Conservation (phyloP, 2,797 vertebrate genomes). For the Staurois parvus region DNA sequence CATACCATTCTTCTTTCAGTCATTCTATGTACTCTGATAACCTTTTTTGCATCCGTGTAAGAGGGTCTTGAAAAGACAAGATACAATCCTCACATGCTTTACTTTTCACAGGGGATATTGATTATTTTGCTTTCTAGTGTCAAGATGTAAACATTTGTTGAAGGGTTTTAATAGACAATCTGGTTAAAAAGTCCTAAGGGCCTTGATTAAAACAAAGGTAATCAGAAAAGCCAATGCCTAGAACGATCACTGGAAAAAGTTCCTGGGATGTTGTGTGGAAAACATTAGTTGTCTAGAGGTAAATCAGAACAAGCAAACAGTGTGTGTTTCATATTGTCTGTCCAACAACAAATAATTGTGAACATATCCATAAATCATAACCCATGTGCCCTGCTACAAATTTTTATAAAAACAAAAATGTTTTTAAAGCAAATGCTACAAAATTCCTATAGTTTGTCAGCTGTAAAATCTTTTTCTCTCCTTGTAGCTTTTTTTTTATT, state of each 20-base stretch:
- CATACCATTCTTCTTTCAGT: constrained; percentile 18
- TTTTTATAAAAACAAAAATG: neutral
- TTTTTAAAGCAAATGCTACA: neutral
- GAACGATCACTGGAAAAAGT: neutral
- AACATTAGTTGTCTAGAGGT: neutral
- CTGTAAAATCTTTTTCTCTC: too few relatives aligned
- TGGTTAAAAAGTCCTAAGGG: constrained; percentile 12
- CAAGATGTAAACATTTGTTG: neutral
- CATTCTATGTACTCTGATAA: constrained; percentile 16
- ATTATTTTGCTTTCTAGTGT: constrained; percentile 59
- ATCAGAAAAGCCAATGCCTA: neutral
- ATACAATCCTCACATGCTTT: constrained; percentile 41
- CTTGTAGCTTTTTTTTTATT: too few relatives aligned
- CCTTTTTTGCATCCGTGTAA: constrained; percentile 40
- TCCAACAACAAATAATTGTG: neutral
- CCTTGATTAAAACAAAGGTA: constrained; percentile 35
- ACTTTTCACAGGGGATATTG: constrained; percentile 64
- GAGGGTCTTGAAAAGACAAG: constrained; percentile 57
- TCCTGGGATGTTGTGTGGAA: neutral
- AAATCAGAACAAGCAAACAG: neutral
- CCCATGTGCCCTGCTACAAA: neutral
- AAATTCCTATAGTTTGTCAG: neutral
- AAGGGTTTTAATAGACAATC: constrained; percentile 10
- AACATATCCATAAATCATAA: neutral
- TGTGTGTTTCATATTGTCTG: too few relatives aligned